These are phyloP conservation scores for Cettia cetti DNA, from an alignment of 2,113 vertebrate genomes.

Conservation along the genomic window DNA sequence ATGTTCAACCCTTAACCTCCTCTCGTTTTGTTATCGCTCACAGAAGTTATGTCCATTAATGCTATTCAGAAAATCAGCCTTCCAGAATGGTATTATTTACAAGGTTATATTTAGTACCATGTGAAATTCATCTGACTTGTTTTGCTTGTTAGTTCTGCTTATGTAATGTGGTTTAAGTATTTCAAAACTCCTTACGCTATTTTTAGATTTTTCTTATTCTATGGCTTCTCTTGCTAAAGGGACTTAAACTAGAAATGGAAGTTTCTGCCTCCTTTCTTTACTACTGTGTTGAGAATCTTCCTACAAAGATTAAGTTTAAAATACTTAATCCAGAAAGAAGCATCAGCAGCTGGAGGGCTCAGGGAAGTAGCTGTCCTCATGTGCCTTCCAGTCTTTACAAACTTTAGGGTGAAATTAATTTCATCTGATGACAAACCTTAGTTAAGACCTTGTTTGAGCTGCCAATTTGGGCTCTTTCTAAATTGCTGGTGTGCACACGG, in stretches of 20 bases:
- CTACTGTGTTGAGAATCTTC: neutral
- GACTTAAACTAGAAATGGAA: neutral
- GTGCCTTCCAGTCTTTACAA: neutral
- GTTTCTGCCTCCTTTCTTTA: neutral
- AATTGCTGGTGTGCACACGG: neutral
- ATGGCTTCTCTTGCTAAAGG: neutral
- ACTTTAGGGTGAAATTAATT: neutral
- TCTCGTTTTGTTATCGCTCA: constrained; percentile 5
- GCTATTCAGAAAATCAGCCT: constrained; percentile 26
- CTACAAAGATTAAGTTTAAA: constrained; percentile 2
- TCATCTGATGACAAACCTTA: neutral
- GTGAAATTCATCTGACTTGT: constrained; percentile 44
- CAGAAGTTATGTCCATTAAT: constrained; percentile 33
- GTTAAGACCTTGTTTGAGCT: neutral
- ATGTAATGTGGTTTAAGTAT: constrained; percentile 20
- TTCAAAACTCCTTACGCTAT: constrained; percentile 12
- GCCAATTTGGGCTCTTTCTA: neutral
- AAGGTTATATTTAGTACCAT: constrained; percentile 25
- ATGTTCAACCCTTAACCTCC: constrained; percentile 57
- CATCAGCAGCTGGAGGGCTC: neutral
- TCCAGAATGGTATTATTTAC: neutral
- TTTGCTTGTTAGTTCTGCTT: constrained; percentile 38
- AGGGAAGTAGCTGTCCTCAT: neutral
- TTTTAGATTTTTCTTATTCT: constrained; percentile 22
- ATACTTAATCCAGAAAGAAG: neutral